Percentiles rank a stretch among this genome's conserved stretches.
These are phyloP conservation scores for Orthosia gracilis DNA, from an alignment of 2,888 invertebrate species.

Conservation along the genomic window DNA sequence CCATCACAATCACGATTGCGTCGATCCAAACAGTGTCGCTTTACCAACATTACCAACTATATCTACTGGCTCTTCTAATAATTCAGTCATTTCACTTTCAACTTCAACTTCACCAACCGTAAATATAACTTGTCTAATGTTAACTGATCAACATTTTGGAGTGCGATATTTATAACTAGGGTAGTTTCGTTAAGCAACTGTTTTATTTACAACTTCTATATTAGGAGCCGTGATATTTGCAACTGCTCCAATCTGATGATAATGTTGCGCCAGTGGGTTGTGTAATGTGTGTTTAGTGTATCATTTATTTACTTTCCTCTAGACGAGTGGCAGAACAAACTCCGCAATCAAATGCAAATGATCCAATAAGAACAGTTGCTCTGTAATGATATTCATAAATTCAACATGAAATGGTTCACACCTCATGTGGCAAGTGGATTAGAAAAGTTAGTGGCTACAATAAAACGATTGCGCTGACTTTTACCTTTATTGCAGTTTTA, in stretches of 20 bases:
- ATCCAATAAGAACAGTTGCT: slow-evolving; percentile 39
- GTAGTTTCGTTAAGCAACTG: slow-evolving; percentile 18
- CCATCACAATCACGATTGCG: slow-evolving; percentile 21
- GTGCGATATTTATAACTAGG: slow-evolving; percentile 32
- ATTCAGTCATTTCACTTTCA: slow-evolving; percentile 26
- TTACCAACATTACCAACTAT: slow-evolving; percentile 7
- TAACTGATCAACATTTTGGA: slow-evolving; percentile 35
- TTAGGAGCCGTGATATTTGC: slow-evolving; percentile 32
- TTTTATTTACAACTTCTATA: slow-evolving; percentile 15
- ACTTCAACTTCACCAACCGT: slow-evolving; percentile 19
- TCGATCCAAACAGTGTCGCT: too few relatives aligned
- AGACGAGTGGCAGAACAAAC: slow-evolving; percentile 29
- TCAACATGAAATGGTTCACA: slow-evolving; percentile 49
- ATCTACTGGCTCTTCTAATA: slow-evolving; percentile 18
- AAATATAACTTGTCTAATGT: slow-evolving; percentile 19
- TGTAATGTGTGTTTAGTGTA: slow-evolving; percentile 45
- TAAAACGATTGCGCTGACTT: slow-evolving; percentile 38
- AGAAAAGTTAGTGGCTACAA: slow-evolving; percentile 42
- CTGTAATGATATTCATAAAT: slow-evolving; percentile 54
- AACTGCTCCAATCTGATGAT: slow-evolving; percentile 19
- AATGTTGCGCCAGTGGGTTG: slow-evolving; percentile 30
- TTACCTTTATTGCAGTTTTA: slow-evolving; percentile 45
- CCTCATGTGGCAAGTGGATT: slow-evolving; percentile 61
- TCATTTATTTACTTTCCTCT: slow-evolving; percentile 54
- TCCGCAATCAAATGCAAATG: slow-evolving; percentile 50